Evolutionary conservation across 30 jellyfish, hydroid and myxozoan species (phyloP).

Genomic region (Hydractinia echinata): DNA sequence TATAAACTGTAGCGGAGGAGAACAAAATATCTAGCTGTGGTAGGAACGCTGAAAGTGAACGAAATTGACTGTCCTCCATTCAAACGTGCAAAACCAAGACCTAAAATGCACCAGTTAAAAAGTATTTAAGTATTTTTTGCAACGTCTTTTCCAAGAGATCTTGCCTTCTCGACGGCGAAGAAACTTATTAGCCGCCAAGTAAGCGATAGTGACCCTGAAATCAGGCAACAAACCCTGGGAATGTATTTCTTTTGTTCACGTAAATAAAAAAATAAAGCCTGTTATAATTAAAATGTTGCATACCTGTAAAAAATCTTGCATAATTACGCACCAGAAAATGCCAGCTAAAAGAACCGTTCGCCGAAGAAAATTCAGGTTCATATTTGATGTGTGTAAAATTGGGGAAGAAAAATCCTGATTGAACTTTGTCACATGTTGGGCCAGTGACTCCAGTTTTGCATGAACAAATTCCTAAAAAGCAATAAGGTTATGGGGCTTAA

Average conservation of each 20-base stretch:
- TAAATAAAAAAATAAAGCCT: too few relatives aligned
- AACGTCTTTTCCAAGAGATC: background rate
- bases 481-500: background rate
- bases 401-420: conserved; percentile 77
- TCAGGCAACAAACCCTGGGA: too few relatives aligned
- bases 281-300: too few relatives aligned
- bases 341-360: conserved; percentile 43
- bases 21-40: conserved; percentile 45
- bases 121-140: background rate
- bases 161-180: too few relatives aligned
- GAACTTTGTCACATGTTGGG: conserved; percentile 53
- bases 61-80: conserved; percentile 29
- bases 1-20: conserved; percentile 76
- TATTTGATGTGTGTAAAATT: conserved; percentile 64
- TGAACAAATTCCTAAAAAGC: conserved; percentile 59
- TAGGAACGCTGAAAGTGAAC: conserved; percentile 65
- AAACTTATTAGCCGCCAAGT: too few relatives aligned
- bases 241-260: too few relatives aligned
- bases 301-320: conserved; percentile 62
- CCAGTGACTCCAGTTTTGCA: conserved; percentile 82
- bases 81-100: conserved; percentile 35
- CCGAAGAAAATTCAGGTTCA: conserved; percentile 68
- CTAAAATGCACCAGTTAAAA: conserved; percentile 1
- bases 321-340: conserved; percentile 62
- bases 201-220: too few relatives aligned